Evolutionary conservation across 92 coral and sea anemone genomes (phyloP), one percentile per base, ranked within the genome.

Genomic region (Porites evermanni): DNA sequence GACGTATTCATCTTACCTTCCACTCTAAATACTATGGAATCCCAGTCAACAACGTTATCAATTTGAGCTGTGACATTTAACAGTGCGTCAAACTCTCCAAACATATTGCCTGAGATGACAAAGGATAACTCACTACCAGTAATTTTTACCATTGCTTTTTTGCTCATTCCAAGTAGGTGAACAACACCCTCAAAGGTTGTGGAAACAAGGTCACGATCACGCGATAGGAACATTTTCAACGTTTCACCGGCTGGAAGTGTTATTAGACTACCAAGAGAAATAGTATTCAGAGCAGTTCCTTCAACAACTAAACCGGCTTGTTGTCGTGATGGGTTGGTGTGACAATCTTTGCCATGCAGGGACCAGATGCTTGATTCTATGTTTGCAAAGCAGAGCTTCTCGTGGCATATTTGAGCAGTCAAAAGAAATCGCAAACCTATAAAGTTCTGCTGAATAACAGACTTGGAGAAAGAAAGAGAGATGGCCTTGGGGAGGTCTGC

Each of bases 1-100:
- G 90, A 70, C 21, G 63, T 72, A 23, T 72, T 87, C 86, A 80
- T 87, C n/a, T 69, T 53, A 6, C 90, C 90, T 20, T 52, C 69
- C 47, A 87, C 61, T 44, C 53, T 32, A 65, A 72, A 87, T 52
- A 64, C 76, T 63, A 87, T 1, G 14, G 90, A 73, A 12, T 87
- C 69, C 90, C 90, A 87, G 6, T 63, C 82, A 29, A 50, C 74
- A 44, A 79, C 72, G 70, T 70, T 74, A 8, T 29, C 74, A 52
- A 87, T 1, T 60, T 64, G 53, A 32, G 86, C 86, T 61, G 47
- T 58, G 26, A 87, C 84, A 64, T 87, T 73, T 72, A 87, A 69
- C 2, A 81, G 63, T 58, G 89, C 67, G 4, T 54, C 84, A 64
- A 68, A 86, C 21, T 5, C 69, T 18, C 81, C 74, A 56, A 75